Conservation (phyloP, 2,113 vertebrate species). For the Kryptolebias marmoratus region DNA sequence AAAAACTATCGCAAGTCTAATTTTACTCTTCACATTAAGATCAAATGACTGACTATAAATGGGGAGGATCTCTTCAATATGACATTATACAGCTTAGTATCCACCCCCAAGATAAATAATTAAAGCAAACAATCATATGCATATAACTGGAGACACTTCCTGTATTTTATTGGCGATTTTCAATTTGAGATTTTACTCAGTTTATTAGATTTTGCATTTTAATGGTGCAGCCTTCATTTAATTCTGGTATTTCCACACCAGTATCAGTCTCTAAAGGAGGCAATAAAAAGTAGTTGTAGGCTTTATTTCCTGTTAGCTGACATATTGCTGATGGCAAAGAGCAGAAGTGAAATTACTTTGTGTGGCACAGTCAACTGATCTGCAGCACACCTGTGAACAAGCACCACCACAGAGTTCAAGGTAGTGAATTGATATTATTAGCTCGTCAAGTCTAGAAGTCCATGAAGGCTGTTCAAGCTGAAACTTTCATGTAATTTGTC, state of each 20-base stretch:
- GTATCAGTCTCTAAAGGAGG: background rate
- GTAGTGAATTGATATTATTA: constrained; percentile 12
- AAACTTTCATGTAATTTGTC: background rate
- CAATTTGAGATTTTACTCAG: background rate
- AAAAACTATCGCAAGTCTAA: too few relatives aligned
- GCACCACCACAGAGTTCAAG: constrained; percentile 21
- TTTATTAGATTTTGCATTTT: background rate
- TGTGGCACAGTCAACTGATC: constrained; percentile 40
- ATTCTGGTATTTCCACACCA: background rate
- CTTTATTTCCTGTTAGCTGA: constrained; percentile 25
- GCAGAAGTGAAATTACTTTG: constrained; percentile 33
- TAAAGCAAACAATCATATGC: too few relatives aligned
- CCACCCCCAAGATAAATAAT: too few relatives aligned
- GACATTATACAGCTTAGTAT: too few relatives aligned
- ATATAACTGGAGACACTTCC: too few relatives aligned
- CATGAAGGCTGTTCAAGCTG: background rate
- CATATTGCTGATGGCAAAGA: constrained; percentile 4
- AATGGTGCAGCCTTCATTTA: background rate
- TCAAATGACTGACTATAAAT: too few relatives aligned
- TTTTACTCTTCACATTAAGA: too few relatives aligned
- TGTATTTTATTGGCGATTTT: too few relatives aligned
- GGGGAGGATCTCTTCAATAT: too few relatives aligned
- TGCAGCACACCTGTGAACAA: constrained; percentile 14
- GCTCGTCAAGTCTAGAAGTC: constrained; percentile 27
- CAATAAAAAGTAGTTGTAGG: constrained; percentile 18